A percentile compares a stretch with the other conserved stretches of the same genome.
Conservation (phyloP, 1,140 invertebrate genomes). For the Belonocnema kinseyi region DNA sequence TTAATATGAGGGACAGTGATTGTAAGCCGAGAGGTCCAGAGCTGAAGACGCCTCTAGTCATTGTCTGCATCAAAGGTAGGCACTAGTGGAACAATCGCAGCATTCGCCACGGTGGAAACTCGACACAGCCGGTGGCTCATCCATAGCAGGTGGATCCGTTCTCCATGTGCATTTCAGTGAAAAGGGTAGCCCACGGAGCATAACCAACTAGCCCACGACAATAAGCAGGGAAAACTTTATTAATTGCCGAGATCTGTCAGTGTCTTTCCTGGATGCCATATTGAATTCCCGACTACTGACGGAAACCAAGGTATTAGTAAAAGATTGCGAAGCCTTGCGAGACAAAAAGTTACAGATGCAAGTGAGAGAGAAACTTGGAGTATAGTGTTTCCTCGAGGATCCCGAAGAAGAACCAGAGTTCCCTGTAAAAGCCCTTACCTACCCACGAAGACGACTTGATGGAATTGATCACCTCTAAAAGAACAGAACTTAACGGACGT, state of each 20-base stretch:
- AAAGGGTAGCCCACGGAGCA: slow-evolving; percentile 65
- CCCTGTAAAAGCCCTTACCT: neutral
- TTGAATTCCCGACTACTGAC: slow-evolving; percentile 62
- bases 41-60: slow-evolving; percentile 26
- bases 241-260: slow-evolving; percentile 72
- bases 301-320: slow-evolving; percentile 55
- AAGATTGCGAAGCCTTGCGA: slow-evolving; percentile 34
- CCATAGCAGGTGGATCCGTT: slow-evolving; percentile 27
- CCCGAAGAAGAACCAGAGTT: slow-evolving; percentile 26
- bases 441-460: slow-evolving; percentile 24
- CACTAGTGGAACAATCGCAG: slow-evolving; percentile 49
- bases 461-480: slow-evolving; percentile 24
- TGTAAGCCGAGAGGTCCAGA: slow-evolving; percentile 29
- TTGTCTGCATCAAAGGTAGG: slow-evolving; percentile 30
- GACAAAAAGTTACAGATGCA: slow-evolving; percentile 21
- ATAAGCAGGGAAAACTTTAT: slow-evolving; percentile 73
- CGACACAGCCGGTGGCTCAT: slow-evolving; percentile 62
- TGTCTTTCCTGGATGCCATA: slow-evolving; percentile 65
- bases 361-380: slow-evolving; percentile 21
- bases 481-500: slow-evolving; percentile 6
- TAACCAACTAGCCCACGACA: slow-evolving; percentile 69
- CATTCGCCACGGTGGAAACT: slow-evolving; percentile 68
- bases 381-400: slow-evolving; percentile 29
- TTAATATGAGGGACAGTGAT: slow-evolving; percentile 19
- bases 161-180: slow-evolving; percentile 47